Evolutionary conservation across 2,888 invertebrate species (phyloP), one percentile per base, ranked within the genome.

Genomic region (Lithophane semibrunnea): DNA sequence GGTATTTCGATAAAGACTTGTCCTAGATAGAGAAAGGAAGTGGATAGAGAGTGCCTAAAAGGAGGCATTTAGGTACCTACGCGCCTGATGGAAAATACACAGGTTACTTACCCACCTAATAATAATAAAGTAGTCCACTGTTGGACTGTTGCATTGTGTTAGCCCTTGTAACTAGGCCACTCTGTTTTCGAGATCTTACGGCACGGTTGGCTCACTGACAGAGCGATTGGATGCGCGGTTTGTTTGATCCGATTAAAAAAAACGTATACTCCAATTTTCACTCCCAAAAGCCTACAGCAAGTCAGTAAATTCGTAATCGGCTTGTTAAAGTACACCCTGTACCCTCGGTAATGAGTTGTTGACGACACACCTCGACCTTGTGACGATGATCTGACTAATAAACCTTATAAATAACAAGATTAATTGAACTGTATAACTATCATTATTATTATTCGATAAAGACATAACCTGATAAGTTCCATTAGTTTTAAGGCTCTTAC

Each of bases 241-340:
- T 3, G 13, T 9, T 10, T 29, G 64, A 10, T 37, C 10, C 29
- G 12, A 4, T 16, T 37, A 37, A 42, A 21, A 52, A 71, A 65
- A 49, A 3, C 37, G 3, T 13, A 9, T 7, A 13, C 13, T n/a
- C 16, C 7, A 47, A 49, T 12, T 21, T 24, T 47, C 12, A 7
- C 16, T 21, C 18, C n/a, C 29, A 73, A 73, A 63, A 37, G 0
- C 21, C 5, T 52, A n/a, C n/a, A n/a, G 21, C 29, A 29, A 29
- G 29, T 29, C 8, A 49, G 9, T 1, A 64, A 52, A 52, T 67
- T 61, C 56, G 1, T 44, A 67, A 65, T 60, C 10, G 12, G 0
- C 21, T 12, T 56, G n/a, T 44, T 42, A 29, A 64, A 79, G 73
- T 74, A 89, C 91, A 90, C 85, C 83, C 91, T 91, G 90, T 90